These are phyloP conservation scores for Chirona hameri DNA, from an alignment of 2,888 invertebrate species.

Conservation along the genomic window DNA sequence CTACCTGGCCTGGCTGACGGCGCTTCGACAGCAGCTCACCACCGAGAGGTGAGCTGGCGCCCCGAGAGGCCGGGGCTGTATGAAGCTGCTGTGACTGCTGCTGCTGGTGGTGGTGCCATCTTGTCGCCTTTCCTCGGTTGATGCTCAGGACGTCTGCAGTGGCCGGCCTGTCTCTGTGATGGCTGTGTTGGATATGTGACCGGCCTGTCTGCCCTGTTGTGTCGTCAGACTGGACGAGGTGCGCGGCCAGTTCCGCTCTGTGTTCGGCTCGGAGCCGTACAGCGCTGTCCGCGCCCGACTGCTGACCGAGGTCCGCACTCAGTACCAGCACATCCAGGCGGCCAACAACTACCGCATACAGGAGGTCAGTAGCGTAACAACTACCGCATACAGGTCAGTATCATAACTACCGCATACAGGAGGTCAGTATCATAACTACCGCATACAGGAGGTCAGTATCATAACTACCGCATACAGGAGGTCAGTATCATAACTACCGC, in stretches of 20 bases:
- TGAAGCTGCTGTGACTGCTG: no score
- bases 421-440: no score
- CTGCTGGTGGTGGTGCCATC: no score
- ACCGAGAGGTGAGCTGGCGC: not conserved
- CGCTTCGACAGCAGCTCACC: slow-evolving; percentile 44
- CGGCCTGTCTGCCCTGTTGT: slow-evolving; percentile 45
- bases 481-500: no score
- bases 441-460: not conserved
- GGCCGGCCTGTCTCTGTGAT: no score
- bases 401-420: no score
- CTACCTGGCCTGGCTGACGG: slow-evolving; percentile 71
- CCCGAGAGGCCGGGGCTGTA: no score
- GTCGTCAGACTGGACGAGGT: slow-evolving; percentile 43
- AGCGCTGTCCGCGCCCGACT: not conserved
- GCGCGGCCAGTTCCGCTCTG: not conserved
- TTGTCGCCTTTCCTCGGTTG: no score
- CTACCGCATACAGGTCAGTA: no score
- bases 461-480: not conserved
- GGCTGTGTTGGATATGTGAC: no score
- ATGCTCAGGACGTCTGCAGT: no score
- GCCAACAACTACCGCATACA: slow-evolving; percentile 12
- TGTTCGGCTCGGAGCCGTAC: slow-evolving; percentile 24
- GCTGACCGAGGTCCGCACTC: not conserved
- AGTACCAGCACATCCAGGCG: slow-evolving; percentile 23
- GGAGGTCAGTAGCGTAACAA: not conserved